These are phyloP conservation scores for Nyleta sp. DNA, from an alignment of 2,888 invertebrate species.

Conservation along the genomic window DNA sequence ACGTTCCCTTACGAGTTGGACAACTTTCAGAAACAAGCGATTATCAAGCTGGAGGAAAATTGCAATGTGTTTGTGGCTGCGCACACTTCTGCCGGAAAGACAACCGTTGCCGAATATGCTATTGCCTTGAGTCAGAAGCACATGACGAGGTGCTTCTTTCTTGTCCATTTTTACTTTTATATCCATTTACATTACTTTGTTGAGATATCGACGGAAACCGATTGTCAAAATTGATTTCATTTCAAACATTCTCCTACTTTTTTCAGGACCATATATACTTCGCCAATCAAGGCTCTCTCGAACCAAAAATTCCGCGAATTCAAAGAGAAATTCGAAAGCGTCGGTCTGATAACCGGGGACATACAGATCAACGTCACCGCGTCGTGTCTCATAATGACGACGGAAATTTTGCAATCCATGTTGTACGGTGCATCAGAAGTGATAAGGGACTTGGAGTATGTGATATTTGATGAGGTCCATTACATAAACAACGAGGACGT, in stretches of 20 bases:
- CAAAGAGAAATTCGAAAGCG: constrained; percentile 94
- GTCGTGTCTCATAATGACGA: constrained; percentile 99
- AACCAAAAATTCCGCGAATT: constrained; percentile 99
- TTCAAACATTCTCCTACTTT: no score
- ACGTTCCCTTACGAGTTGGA: constrained; percentile 96
- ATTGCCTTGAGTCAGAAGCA: constrained; percentile 97
- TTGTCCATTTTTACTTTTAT: no score
- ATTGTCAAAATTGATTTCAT: no score
- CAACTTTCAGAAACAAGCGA: constrained; percentile 98
- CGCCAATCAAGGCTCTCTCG: constrained; percentile 99
- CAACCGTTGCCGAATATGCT: constrained; percentile 99
- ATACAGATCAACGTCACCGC: constrained; percentile 97
- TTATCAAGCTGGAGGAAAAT: constrained; percentile 95
- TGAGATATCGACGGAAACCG: no score
- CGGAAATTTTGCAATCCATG: constrained; percentile 99
- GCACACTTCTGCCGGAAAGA: constrained; percentile 99
- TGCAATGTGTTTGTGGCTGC: constrained; percentile 99
- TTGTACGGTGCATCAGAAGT: constrained; percentile 97
- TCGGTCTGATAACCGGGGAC: constrained; percentile 97
- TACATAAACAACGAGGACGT: constrained; percentile 98
- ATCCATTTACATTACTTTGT: no score
- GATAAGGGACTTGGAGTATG: constrained; percentile 98
- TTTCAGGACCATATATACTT: constrained; percentile 95
- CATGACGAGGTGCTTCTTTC: constrained; percentile 91
- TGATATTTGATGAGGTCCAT: constrained; percentile 99